A percentile compares a stretch with the other conserved stretches of the same genome.
These are phyloP conservation scores for Drosophila birchii DNA, from an alignment of 2,888 invertebrate genomes.

Conservation along the genomic window DNA sequence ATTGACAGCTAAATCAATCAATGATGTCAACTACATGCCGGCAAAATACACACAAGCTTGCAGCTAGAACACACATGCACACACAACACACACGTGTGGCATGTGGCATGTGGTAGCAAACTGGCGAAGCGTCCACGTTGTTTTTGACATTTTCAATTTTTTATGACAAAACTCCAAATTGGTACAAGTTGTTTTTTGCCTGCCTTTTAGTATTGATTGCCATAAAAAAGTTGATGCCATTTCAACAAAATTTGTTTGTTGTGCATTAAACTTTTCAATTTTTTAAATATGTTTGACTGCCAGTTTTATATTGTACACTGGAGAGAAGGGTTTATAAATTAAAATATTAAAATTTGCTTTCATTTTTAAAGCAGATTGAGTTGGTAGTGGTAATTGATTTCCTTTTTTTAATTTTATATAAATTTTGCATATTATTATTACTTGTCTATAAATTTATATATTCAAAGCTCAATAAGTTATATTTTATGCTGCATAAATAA, in stretches of 20 bases:
- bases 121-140: slow-evolving; percentile 58
- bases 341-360: too few relatives aligned
- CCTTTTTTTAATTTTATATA: too few relatives aligned
- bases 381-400: too few relatives aligned
- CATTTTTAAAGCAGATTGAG: too few relatives aligned
- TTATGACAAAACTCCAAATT: slow-evolving; percentile 77
- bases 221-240: slow-evolving; percentile 46
- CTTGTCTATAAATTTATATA: too few relatives aligned
- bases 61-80: slow-evolving; percentile 47
- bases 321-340: neutral
- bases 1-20: slow-evolving; percentile 84
- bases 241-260: slow-evolving; percentile 34
- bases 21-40: slow-evolving; percentile 82
- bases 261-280: slow-evolving; percentile 49
- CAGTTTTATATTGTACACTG: slow-evolving; percentile 11
- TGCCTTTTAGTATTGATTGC: slow-evolving; percentile 45
- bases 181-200: slow-evolving; percentile 51
- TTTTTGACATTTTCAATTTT: slow-evolving; percentile 81
- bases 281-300: slow-evolving; percentile 39
- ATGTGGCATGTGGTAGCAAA: slow-evolving; percentile 38
- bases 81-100: neutral
- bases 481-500: slow-evolving; percentile 7
- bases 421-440: too few relatives aligned
- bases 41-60: slow-evolving; percentile 52
- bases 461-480: too few relatives aligned